Conservation (phyloP, 2,797 vertebrate genomes). For the Euthynnus affinis region DNA sequence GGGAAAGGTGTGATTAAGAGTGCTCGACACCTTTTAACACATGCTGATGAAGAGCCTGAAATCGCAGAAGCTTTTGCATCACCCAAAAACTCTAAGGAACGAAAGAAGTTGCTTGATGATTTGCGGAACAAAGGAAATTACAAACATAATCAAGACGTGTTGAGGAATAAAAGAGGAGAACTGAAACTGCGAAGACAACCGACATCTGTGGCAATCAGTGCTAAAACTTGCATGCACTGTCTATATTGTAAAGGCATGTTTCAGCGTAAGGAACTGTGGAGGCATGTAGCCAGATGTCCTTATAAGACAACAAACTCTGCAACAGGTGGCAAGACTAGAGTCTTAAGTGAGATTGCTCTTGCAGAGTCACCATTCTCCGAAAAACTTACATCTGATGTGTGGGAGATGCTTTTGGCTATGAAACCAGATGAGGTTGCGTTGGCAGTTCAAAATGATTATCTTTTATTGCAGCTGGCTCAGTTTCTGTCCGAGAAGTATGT, state of each 20-base stretch:
- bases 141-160: constrained; percentile 63
- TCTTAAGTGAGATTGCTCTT: constrained; percentile 2
- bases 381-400: constrained; percentile 23
- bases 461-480: constrained; percentile 60
- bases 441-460: constrained; percentile 56
- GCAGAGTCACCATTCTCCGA: neutral
- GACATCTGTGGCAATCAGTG: accelerated
- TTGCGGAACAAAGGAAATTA: constrained; percentile 69
- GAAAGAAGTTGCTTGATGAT: constrained; percentile 7
- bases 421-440: constrained; percentile 45
- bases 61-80: constrained; percentile 50
- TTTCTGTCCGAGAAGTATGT: constrained; percentile 42
- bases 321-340: neutral
- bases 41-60: constrained; percentile 42
- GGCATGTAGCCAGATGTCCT: constrained; percentile 46
- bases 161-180: constrained; percentile 43
- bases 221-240: constrained; percentile 45
- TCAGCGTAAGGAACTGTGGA: neutral
- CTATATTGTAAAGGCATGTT: constrained; percentile 56
- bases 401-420: constrained; percentile 58
- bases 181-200: constrained; percentile 51
- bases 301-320: neutral
- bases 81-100: constrained; percentile 45
- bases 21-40: constrained; percentile 49
- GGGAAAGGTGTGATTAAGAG: constrained; percentile 34